Conservation (phyloP, 2,888 invertebrate species). For the Gasteruption jaculator region DNA sequence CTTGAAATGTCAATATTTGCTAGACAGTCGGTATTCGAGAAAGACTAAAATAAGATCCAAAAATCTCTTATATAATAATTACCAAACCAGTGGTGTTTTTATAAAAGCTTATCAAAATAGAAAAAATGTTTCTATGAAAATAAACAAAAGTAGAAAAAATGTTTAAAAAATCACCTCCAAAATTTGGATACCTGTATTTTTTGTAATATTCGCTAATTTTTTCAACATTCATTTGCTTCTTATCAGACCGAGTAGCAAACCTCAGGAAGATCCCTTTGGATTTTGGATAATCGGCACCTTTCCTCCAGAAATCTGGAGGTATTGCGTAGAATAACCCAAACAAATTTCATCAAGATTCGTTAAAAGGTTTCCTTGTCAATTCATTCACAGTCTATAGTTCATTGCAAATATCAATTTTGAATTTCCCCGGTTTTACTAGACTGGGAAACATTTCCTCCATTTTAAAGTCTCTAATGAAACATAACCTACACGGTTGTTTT, state of each 20-base stretch:
- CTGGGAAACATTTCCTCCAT: no score
- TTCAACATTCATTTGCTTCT: conserved; percentile 59
- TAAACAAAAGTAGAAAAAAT: conserved; percentile 17
- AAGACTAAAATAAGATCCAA: conserved; percentile 2
- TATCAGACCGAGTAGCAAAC: conserved; percentile 71
- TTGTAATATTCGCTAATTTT: conserved; percentile 59
- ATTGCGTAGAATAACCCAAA: no score
- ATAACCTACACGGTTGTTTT: no score
- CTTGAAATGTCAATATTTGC: neutral
- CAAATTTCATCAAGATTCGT: no score
- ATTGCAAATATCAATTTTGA: no score
- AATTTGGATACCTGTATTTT: conserved; percentile 59
- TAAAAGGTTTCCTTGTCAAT: no score
- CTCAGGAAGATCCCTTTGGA: conserved; percentile 67
- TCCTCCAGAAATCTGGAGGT: conserved; percentile 71
- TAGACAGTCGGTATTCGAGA: no score
- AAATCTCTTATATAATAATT: conserved; percentile 4
- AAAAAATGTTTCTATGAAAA: conserved; percentile 12
- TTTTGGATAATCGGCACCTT: conserved; percentile 63
- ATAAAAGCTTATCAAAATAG: conserved; percentile 12
- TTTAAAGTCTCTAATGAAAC: no score
- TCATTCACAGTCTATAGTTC: no score
- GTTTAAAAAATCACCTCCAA: conserved; percentile 43
- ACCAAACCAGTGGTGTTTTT: no score
- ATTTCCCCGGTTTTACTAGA: no score